Evolutionary conservation across 2,888 invertebrate species (phyloP), one percentile per base, ranked within the genome.

Genomic region (Conops quadrifasciatus): DNA sequence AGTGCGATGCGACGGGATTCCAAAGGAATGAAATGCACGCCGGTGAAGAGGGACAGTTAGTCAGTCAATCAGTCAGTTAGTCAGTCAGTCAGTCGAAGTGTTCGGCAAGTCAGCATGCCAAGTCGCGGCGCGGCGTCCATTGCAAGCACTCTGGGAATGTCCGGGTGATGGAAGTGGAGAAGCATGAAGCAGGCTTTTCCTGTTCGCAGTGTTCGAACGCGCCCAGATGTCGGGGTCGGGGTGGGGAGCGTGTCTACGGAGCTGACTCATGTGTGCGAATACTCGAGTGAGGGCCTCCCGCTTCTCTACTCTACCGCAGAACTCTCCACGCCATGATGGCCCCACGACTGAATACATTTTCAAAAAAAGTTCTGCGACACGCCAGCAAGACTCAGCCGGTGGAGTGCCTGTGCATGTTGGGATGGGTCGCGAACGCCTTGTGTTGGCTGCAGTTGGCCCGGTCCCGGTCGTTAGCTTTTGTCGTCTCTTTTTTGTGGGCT

Each of bases 381-480:
- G 36, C 56, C 56, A 28, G 13, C 30, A 1, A 56, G 26, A 4
- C 26, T 16, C 24, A 19, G 19, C 15, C 26, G 13, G 28, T 28
- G 15, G 19, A 28, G 7, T n/a, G 56, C 24, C 13, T 56, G 7
- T 21, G 19, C 21, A 13, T 60, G 30, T 68, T 68, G 68, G 68
- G 68, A 68, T 60, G 68, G 68, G 60, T 68, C 49, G 49, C 47
- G 51, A 30, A 53, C 36, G 24, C 15, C 36, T 53, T 56, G 21
- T 21, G 16, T 11, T 53, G 36, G 24, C 21, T 19, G 59, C 60
- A 68, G 47, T 24, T 47, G 16, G 53, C 53, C 68, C 60, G 59
- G 28, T 60, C 45, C 43, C 68, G 68, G 68, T 68, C 68, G 68
- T 68, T 68, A 68, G 68, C 68, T 68, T 68, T 68, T 60, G 60